Base-by-base conservation (phyloP, 2,113 vertebrate species). In the Reinhardtius hippoglossoides region DNA sequence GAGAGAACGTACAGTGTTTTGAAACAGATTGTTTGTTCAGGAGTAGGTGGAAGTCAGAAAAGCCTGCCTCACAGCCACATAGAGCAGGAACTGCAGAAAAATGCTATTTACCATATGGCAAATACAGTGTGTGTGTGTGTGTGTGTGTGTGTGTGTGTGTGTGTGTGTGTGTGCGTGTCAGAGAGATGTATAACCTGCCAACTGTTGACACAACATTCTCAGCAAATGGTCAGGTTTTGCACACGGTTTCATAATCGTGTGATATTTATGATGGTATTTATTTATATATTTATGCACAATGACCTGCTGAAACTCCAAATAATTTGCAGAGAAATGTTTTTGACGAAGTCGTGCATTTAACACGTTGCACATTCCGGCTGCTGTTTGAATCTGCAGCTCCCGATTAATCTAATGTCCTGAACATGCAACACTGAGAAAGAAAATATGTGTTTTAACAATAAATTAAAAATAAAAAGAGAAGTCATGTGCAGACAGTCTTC, bases 1-100 rank as follows among this genome's bases (percentile, higher is more conserved):
- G 44, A 60, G 13, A 24, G 31, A 76, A 44, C 9, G 31, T 18
- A 16, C 9, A 55, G 67, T 71, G 78, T 76, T 88, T 78, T 80
- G 48, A 44, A 77, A 75, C 66, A 64, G 74, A 82, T 50, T 89
- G 85, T 81, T 87, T 83, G 71, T 58, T 80, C 65, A 68, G 44
- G 37, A 80, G 63, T n/a, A 75, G 59, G 59, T 77, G 73, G 78
- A 87, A 83, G 86, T 90, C 71, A 87, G 67, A 82, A 87, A 54
- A 89, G 82, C 65, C 81, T 88, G 82, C 72, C 74, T 83, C 35
- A 67, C 69, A 88, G 84, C 68, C 56, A 80, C 70, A 24, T 48
- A 71, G 48, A 66, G 70, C 70, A 82, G 73, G 69, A 78, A 79
- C 72, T 78, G 72, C 15, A 46, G 52, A 67, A 64, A 75, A 71